phyloP scores from a whole-genome alignment of 1,140 invertebrate species.

The Conus betulinus region DNA sequence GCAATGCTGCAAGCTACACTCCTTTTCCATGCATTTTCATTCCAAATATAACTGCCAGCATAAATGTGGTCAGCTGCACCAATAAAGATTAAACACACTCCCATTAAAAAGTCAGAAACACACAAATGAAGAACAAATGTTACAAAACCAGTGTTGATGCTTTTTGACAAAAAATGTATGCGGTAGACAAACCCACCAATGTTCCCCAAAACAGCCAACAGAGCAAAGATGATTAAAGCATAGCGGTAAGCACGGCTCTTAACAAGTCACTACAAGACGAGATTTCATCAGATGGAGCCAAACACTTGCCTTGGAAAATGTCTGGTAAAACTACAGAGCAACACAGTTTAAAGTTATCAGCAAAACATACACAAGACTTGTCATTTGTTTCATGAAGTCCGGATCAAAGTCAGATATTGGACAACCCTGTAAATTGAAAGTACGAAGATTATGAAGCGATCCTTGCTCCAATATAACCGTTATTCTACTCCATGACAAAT shows the following conservation, averaged over 20 bases:
- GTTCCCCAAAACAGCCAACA: conserved; percentile 51
- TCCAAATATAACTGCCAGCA: conserved; percentile 57
- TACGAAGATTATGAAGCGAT: too few species aligned
- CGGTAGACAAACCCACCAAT: conserved; percentile 52
- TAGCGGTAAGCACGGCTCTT: conserved; percentile 35
- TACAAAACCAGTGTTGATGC: conserved; percentile 44
- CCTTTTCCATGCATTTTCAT: conserved; percentile 56
- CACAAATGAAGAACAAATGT: conserved; percentile 62
- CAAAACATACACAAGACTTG: too few species aligned
- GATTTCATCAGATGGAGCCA: conserved; percentile 40
- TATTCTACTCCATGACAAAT: too few species aligned
- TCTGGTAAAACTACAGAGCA: conserved; percentile 41
- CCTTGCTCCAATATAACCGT: too few species aligned
- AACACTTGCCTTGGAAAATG: background rate
- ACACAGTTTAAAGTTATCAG: conserved; percentile 45
- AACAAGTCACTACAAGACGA: conserved; percentile 58
- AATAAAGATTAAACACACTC: conserved; percentile 61
- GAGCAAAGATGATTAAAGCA: conserved; percentile 46
- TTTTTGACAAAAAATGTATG: conserved; percentile 19
- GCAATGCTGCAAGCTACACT: conserved; percentile 55
- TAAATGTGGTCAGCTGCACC: conserved; percentile 42
- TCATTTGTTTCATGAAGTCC: too few species aligned
- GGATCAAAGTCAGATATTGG: too few species aligned
- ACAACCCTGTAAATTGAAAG: too few species aligned
- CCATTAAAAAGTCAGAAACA: conserved; percentile 68